Percentiles rank a stretch among this genome's conserved stretches.
These are phyloP conservation scores for human DNA, from an alignment of 2,113 vertebrate species.

Conservation along the genomic window GRCh38 chr3:61874501-61875000, in stretches of 20 bases:
- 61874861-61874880: background rate
- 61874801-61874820: accelerated
- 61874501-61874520: too few species aligned
- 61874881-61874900: background rate
- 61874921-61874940: background rate
- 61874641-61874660: background rate
- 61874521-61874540: background rate
- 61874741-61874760: background rate
- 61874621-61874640: background rate
- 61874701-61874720: background rate
- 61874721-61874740: background rate
- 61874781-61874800: background rate
- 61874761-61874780: background rate
- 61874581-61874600: background rate
- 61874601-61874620: accelerated
- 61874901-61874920: background rate
- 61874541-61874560: background rate
- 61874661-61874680: background rate
- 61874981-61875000: background rate
- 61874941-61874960: background rate
- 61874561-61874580: background rate
- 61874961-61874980: accelerated
- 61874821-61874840: too few species aligned
- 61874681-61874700: background rate
- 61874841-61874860: background rate